Percentiles rank a stretch among this genome's conserved stretches.
phyloP scores from a whole-genome alignment of 2,113 vertebrate species.

The Indri indri region DNA sequence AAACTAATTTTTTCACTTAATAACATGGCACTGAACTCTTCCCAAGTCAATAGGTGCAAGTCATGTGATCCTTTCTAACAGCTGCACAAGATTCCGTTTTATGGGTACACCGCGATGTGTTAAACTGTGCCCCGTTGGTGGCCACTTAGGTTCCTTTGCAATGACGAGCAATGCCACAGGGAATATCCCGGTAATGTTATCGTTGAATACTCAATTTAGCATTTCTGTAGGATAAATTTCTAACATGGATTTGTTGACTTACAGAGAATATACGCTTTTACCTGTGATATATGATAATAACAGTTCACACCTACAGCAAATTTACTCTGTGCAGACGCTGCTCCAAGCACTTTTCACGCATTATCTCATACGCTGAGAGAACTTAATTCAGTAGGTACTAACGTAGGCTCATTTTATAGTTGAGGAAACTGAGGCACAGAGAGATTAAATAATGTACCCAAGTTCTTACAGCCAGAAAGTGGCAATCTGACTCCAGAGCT shows the following conservation, averaged over 20 bases:
- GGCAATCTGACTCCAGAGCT: neutral
- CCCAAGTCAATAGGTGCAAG: no score
- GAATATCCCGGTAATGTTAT: no score
- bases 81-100: neutral
- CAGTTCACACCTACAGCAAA: rapidly evolving
- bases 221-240: neutral
- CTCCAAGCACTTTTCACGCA: rapidly evolving
- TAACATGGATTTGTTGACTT: no score
- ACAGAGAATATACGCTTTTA: neutral
- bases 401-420: neutral
- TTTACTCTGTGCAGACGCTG: neutral
- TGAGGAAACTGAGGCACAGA: neutral
- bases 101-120: rapidly evolving
- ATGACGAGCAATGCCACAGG: neutral
- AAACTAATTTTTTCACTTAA: neutral
- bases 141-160: neutral
- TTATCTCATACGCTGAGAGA: rapidly evolving
- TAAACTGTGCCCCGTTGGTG: rapidly evolving
- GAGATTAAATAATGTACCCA: neutral
- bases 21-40: neutral
- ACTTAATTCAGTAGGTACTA: neutral
- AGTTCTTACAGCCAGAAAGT: neutral
- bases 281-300: neutral
- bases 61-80: neutral
- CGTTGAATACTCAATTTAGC: neutral